These are phyloP conservation scores for Isichthys henryi DNA, from an alignment of 2,113 vertebrate genomes.

Conservation along the genomic window DNA sequence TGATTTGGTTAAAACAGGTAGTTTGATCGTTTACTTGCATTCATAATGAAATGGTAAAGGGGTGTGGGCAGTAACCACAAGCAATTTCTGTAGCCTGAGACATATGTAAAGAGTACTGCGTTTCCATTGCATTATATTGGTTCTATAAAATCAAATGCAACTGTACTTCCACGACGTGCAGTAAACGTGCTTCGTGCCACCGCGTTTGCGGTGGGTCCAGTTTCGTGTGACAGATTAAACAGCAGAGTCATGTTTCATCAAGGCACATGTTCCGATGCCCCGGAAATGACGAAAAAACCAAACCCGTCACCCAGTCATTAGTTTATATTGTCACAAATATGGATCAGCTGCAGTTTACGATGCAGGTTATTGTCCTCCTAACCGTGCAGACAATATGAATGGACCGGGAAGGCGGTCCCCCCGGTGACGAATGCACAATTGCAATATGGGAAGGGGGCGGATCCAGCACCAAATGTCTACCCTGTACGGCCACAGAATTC, in stretches of 20 bases:
- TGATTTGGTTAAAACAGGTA: background rate
- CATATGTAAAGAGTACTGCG: background rate
- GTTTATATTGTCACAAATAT: background rate
- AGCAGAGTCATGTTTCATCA: background rate
- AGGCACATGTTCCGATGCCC: background rate
- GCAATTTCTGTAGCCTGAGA: background rate
- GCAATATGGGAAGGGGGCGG: slow-evolving; percentile 27
- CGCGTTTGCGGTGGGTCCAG: background rate
- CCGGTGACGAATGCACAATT: slow-evolving; percentile 14
- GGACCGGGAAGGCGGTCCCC: background rate
- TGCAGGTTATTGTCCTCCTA: background rate
- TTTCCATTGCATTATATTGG: background rate
- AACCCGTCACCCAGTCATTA: background rate
- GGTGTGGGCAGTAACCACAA: background rate
- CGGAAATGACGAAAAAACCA: background rate
- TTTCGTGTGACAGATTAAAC: background rate
- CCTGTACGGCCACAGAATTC: background rate
- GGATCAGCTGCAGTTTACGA: background rate
- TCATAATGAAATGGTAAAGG: background rate
- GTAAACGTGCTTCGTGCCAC: background rate
- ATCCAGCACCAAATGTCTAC: background rate
- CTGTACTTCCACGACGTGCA: background rate
- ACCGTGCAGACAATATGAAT: background rate
- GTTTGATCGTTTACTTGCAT: background rate
- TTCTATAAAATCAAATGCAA: background rate